These are phyloP conservation scores for Ispidina picta DNA, from an alignment of 2,797 vertebrate genomes.

Conservation along the genomic window DNA sequence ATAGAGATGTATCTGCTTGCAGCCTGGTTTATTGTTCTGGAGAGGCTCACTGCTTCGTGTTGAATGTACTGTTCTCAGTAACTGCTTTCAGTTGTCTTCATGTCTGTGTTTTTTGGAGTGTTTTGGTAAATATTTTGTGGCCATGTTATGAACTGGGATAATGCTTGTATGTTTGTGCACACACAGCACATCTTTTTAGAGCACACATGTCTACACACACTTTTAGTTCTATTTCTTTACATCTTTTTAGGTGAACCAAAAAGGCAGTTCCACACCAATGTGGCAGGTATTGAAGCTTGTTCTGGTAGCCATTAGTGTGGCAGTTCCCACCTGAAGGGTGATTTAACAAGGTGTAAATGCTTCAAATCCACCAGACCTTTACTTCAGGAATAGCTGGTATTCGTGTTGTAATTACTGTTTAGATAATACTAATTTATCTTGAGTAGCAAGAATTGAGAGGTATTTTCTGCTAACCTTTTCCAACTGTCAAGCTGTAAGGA, in stretches of 20 bases:
- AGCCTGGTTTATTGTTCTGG: constrained; percentile 74
- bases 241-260: background rate
- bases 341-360: background rate
- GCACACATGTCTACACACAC: fast-evolving
- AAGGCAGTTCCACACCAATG: background rate
- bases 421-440: background rate
- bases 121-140: constrained; percentile 51
- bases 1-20: constrained; percentile 57
- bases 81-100: background rate
- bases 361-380: background rate
- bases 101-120: background rate
- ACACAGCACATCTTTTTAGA: background rate
- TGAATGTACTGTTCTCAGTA: background rate
- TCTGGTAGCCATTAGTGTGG: background rate
- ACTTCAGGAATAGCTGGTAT: background rate
- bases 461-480: background rate
- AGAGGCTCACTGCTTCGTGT: constrained; percentile 67
- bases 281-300: background rate
- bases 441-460: background rate
- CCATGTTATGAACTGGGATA: background rate
- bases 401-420: background rate
- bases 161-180: background rate
- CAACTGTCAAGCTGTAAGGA: background rate
- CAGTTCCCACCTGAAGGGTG: background rate
- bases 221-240: background rate